phyloP scores from a whole-genome alignment of 2,888 invertebrate genomes.

The Scrobipalpa atriplicella region DNA sequence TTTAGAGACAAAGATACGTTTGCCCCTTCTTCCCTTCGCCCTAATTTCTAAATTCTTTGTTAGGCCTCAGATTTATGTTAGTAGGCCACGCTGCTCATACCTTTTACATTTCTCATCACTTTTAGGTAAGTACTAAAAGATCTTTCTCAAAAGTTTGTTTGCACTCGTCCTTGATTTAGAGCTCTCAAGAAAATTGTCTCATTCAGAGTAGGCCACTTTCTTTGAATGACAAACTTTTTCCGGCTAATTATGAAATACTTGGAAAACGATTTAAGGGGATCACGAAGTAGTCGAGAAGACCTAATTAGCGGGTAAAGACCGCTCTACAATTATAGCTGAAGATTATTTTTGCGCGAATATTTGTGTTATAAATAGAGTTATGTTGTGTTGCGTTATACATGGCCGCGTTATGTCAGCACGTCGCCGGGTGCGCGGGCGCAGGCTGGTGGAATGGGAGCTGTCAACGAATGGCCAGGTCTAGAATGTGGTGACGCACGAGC shows the following conservation, averaged over 20 bases:
- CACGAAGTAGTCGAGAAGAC: slow-evolving; percentile 51
- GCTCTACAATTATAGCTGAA: slow-evolving; percentile 69
- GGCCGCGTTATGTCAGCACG: slow-evolving; percentile 78
- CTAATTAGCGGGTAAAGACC: slow-evolving; percentile 79
- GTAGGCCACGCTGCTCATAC: slow-evolving; percentile 39
- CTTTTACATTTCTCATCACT: slow-evolving; percentile 36
- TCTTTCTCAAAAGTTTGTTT: slow-evolving; percentile 30
- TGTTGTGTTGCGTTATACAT: slow-evolving; percentile 71
- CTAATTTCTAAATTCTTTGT: slow-evolving; percentile 56
- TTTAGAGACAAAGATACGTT: slow-evolving; percentile 45
- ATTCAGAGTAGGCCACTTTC: slow-evolving; percentile 16
- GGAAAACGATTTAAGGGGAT: slow-evolving; percentile 33
- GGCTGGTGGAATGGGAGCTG: slow-evolving; percentile 43
- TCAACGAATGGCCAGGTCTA: slow-evolving; percentile 37
- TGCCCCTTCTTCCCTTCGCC: slow-evolving; percentile 34
- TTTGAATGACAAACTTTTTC: slow-evolving; percentile 30
- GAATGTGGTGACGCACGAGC: slow-evolving; percentile 23
- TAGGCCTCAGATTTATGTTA: slow-evolving; percentile 49
- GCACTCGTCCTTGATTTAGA: slow-evolving; percentile 27
- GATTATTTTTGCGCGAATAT: slow-evolving; percentile 70
- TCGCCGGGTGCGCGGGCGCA: slow-evolving; percentile 38
- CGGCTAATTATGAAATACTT: slow-evolving; percentile 30
- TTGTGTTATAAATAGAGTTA: slow-evolving; percentile 65
- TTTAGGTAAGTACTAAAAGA: slow-evolving; percentile 24
- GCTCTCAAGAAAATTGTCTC: slow-evolving; percentile 14